Evolutionary conservation across 2,113 vertebrate genomes (phyloP), one percentile per base, ranked within the genome.

Genomic region (Tychaedon coryphoeus): DNA sequence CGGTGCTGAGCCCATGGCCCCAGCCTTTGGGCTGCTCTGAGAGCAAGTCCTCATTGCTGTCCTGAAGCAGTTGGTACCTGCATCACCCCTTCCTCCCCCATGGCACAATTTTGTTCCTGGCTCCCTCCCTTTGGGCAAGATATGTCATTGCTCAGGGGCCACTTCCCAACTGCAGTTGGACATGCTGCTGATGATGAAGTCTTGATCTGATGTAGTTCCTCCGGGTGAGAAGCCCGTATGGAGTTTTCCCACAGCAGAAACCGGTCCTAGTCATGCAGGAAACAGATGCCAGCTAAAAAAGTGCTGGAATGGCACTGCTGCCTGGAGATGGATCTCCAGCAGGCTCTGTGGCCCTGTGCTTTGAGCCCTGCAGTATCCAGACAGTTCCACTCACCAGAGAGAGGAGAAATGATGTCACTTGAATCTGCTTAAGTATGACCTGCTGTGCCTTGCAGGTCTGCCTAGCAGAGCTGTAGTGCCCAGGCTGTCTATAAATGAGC

Each of bases 401-500:
- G 89, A 76, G 66, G 57, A 95, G 61, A 70, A 93, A 79, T 7
- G 0, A n/a, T 13, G 0, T 56, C 48, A 42, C 24, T 80, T 88
- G 67, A 75, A 70, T 73, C 33, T 86, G 50, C 34, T 40, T 64
- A 57, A 88, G 36, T 70, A 34, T 57, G 58, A 80, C 43, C 43
- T 33, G 24, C 38, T 61, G 38, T 85, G 43, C 42, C 51, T 58
- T 57, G 64, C 23, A 45, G 38, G 31, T 36, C 58, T 40, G 57
- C 43, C 43, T 45, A 45, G 43, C 43, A 43, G 43, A 47, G 69
- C 51, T 76, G 54, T 26, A 43, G 31, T 38, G 60, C 34, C 40
- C 75, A 24, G 38, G 19, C 14, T 83, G 29, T 73, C 34, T 33
- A 6, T 1, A 65, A 34, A 23, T 0, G 0, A 42, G 38, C 20